A percentile compares a stretch with the other conserved stretches of the same genome.
These are phyloP conservation scores for Osmerus mordax DNA, from an alignment of 2,113 vertebrate genomes.

Conservation along the genomic window DNA sequence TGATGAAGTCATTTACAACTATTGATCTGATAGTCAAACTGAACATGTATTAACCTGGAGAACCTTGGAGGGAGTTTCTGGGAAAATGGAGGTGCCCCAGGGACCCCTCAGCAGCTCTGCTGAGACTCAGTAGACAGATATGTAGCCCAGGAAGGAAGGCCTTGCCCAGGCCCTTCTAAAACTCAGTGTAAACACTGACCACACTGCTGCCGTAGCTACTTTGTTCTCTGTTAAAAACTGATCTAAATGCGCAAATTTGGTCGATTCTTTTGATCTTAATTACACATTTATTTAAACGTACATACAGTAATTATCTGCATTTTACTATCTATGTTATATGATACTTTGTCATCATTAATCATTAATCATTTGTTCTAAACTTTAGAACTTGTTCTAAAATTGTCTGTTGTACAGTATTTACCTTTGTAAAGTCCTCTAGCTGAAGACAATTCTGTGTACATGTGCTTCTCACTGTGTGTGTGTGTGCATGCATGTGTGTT, in stretches of 20 bases:
- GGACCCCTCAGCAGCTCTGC: constrained; percentile 62
- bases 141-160: constrained; percentile 57
- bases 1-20: constrained; percentile 76
- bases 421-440: neutral
- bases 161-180: constrained; percentile 34
- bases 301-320: too few relatives aligned
- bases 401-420: constrained; percentile 6
- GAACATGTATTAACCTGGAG: constrained; percentile 66
- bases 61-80: constrained; percentile 69
- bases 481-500: constrained; percentile 31
- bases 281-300: too few relatives aligned
- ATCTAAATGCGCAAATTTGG: too few relatives aligned
- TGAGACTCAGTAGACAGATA: constrained; percentile 60
- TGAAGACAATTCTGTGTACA: constrained; percentile 4
- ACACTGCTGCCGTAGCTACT: neutral
- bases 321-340: too few relatives aligned
- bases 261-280: too few relatives aligned
- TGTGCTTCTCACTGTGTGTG: constrained; percentile 1
- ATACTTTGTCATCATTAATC: too few relatives aligned
- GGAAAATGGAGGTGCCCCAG: constrained; percentile 64
- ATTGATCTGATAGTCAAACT: constrained; percentile 74
- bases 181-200: constrained; percentile 19
- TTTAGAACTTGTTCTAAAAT: too few relatives aligned
- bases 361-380: too few relatives aligned
- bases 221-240: neutral